Percentiles rank a stretch among this genome's conserved stretches.
Evolutionary conservation across 1,140 invertebrate species (phyloP).

Genomic region (Hypsibius dujardini): DNA sequence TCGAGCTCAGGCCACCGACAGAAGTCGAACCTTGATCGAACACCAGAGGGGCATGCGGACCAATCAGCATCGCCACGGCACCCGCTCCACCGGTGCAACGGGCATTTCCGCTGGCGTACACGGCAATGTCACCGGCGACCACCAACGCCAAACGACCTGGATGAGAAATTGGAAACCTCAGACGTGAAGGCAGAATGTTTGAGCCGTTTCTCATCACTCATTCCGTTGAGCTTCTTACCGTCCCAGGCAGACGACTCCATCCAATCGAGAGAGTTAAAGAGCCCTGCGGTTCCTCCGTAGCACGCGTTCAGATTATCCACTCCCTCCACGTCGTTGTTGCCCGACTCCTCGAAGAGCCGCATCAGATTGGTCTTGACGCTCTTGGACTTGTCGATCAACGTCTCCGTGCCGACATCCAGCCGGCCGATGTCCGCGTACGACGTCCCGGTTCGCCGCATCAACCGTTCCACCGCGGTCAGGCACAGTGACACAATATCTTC

Average conservation of each 20-base stretch:
- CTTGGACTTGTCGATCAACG: slow-evolving; percentile 94
- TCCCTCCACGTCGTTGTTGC: slow-evolving; percentile 80
- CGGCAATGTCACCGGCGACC: slow-evolving; percentile 82
- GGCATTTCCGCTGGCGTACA: slow-evolving; percentile 77
- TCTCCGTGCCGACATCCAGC: slow-evolving; percentile 93
- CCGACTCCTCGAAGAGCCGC: slow-evolving; percentile 69
- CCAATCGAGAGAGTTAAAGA: slow-evolving; percentile 91
- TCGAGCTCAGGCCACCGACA: slow-evolving; percentile 18
- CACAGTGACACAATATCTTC: slow-evolving; percentile 94
- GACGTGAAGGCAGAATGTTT: not conserved
- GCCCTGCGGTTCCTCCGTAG: slow-evolving; percentile 88
- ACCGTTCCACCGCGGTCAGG: slow-evolving; percentile 62
- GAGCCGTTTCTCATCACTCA: slow-evolving; percentile 17
- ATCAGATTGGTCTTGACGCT: slow-evolving; percentile 90
- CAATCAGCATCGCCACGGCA: slow-evolving; percentile 85
- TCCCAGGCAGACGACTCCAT: slow-evolving; percentile 90
- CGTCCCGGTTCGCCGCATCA: slow-evolving; percentile 35
- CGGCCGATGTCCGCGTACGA: slow-evolving; percentile 64
- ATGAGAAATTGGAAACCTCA: not conserved
- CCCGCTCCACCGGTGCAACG: slow-evolving; percentile 92
- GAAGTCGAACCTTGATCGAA: slow-evolving; percentile 62
- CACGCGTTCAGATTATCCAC: slow-evolving; percentile 95
- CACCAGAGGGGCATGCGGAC: slow-evolving; percentile 72
- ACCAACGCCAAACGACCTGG: slow-evolving; percentile 64
- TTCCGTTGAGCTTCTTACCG: too few relatives aligned